Evolutionary conservation across 2,113 vertebrate species (phyloP).

Genomic region (Microtus montanus): DNA sequence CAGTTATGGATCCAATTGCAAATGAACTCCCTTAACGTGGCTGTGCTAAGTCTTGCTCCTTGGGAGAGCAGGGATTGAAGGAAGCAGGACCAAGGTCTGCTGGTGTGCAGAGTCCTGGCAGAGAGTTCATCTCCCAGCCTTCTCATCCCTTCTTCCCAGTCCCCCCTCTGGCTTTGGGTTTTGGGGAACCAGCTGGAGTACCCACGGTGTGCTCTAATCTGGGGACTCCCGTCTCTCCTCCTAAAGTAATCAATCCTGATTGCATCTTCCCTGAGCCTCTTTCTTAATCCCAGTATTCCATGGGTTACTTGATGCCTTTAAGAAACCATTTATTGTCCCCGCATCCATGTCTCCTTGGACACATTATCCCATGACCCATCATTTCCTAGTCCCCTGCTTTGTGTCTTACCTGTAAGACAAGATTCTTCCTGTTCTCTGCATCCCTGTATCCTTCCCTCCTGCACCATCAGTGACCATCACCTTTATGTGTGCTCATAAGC

Average conservation of each 20-base stretch:
- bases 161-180: neutral
- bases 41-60: neutral
- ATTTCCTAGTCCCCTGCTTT: too few species aligned
- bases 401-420: neutral
- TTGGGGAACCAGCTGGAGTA: fast-evolving
- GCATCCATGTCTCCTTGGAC: neutral
- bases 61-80: neutral
- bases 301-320: neutral
- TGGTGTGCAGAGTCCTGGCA: too few species aligned
- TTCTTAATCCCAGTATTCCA: neutral
- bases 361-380: fast-evolving
- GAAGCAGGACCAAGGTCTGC: neutral
- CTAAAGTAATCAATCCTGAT: neutral
- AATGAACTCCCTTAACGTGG: neutral
- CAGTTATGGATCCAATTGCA: neutral
- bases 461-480: neutral
- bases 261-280: neutral
- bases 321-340: neutral
- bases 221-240: neutral
- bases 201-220: neutral
- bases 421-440: too few species aligned
- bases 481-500: neutral
- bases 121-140: fast-evolving
- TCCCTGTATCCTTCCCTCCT: fast-evolving
- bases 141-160: too few species aligned